Evolutionary conservation across 2,113 vertebrate genomes (phyloP).

Genomic region (Oostethus manadensis): DNA sequence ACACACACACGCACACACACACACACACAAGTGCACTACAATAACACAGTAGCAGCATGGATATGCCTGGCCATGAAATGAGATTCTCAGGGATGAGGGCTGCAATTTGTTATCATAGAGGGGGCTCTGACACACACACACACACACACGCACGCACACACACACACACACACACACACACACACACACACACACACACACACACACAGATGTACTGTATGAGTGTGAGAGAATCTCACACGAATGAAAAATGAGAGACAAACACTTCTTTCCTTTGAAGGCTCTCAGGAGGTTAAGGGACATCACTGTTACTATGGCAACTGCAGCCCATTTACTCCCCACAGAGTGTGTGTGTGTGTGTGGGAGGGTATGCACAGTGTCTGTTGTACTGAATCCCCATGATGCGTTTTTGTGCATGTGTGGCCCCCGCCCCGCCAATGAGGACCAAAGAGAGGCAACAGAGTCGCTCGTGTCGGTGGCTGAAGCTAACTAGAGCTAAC

Average conservation of each 20-base stretch:
- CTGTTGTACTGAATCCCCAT: background rate
- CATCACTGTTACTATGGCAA: slow-evolving; percentile 72
- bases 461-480: too few relatives aligned
- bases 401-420: slow-evolving; percentile 17
- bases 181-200: slow-evolving; percentile 12
- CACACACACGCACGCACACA: slow-evolving; percentile 22
- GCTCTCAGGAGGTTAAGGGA: slow-evolving; percentile 63
- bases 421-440: too few relatives aligned
- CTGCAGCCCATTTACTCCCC: slow-evolving; percentile 62
- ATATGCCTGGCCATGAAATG: slow-evolving; percentile 54
- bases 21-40: slow-evolving; percentile 9
- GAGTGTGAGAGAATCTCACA: slow-evolving; percentile 21
- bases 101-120: slow-evolving; percentile 64
- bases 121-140: slow-evolving; percentile 42
- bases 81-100: slow-evolving; percentile 63
- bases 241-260: slow-evolving; percentile 64
- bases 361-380: background rate
- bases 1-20: slow-evolving; percentile 13
- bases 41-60: slow-evolving; percentile 26
- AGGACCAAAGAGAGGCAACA: too few relatives aligned
- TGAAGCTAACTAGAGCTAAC: too few relatives aligned
- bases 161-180: slow-evolving; percentile 6
- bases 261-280: slow-evolving; percentile 60
- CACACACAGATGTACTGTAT: background rate
- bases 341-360: slow-evolving; percentile 24